A percentile compares a stretch with the other conserved stretches of the same genome.
Evolutionary conservation across 2,797 vertebrate genomes (phyloP).

Genomic region (Chloroceryle inda): DNA sequence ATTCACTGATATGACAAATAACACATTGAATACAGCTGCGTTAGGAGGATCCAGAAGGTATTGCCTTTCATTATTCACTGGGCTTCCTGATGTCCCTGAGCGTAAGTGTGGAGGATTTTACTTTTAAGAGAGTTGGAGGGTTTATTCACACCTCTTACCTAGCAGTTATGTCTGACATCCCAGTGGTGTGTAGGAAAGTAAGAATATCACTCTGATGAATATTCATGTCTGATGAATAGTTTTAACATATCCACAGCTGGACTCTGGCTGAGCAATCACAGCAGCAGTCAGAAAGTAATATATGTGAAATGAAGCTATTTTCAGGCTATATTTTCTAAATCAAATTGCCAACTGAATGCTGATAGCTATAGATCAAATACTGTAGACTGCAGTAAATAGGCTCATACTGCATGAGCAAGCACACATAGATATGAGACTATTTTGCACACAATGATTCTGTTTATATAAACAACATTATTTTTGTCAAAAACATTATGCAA

Average conservation of each 20-base stretch:
- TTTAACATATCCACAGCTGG: constrained; percentile 76
- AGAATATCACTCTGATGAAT: constrained; percentile 72
- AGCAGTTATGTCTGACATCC: constrained; percentile 29
- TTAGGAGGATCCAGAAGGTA: not conserved
- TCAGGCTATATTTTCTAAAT: constrained; percentile 66
- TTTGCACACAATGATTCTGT: not conserved
- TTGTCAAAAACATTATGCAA: constrained; percentile 9
- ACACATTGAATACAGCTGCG: not conserved
- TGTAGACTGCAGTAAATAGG: not conserved
- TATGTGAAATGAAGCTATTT: constrained; percentile 70
- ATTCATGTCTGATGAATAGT: constrained; percentile 75
- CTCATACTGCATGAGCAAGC: constrained; percentile 18
- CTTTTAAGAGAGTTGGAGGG: constrained; percentile 36
- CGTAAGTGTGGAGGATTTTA: not conserved
- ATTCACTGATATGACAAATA: not conserved
- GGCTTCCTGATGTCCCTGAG: not conserved
- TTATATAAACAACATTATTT: not conserved
- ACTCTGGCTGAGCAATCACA: constrained; percentile 74
- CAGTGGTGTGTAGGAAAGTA: constrained; percentile 57
- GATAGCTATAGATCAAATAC: constrained; percentile 37
- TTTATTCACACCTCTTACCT: constrained; percentile 42
- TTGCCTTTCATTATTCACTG: not conserved
- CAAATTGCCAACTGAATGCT: constrained; percentile 66
- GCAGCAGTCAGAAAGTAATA: constrained; percentile 67
- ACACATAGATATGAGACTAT: not conserved